A percentile compares a stretch with the other conserved stretches of the same genome.
phyloP scores from a whole-genome alignment of 2,113 vertebrate species.

The Eubucco bourcierii region DNA sequence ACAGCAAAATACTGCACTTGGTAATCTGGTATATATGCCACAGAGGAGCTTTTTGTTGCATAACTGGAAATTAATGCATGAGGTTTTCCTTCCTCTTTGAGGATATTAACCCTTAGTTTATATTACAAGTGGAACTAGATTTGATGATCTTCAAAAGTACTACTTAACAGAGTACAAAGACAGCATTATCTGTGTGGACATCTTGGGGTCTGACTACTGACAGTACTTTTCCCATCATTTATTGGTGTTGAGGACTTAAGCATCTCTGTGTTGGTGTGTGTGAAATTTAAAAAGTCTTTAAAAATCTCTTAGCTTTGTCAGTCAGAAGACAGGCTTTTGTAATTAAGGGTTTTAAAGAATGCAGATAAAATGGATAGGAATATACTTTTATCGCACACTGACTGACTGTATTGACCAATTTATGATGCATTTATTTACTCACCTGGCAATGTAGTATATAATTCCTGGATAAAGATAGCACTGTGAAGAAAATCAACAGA shows the following conservation, averaged over 20 bases:
- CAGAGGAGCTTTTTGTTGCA: neutral
- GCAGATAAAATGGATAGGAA: neutral
- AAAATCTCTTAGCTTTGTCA: neutral
- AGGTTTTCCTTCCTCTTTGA: neutral
- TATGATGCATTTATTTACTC: neutral
- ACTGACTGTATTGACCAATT: neutral
- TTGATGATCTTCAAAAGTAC: neutral
- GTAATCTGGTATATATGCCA: neutral
- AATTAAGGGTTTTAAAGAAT: neutral
- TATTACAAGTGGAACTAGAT: too few relatives aligned
- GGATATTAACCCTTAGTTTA: neutral
- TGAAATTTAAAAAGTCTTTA: neutral
- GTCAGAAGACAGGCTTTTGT: neutral
- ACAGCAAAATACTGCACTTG: neutral
- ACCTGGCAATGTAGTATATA: neutral
- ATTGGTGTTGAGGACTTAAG: neutral
- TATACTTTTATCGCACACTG: neutral
- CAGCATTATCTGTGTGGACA: neutral
- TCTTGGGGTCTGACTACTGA: neutral
- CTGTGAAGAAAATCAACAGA: conserved; percentile 50
- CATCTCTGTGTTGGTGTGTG: neutral
- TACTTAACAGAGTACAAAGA: neutral
- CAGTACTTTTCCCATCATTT: neutral
- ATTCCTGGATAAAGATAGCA: conserved; percentile 27
- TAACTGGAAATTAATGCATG: neutral